Evolutionary conservation across 2,888 invertebrate species (phyloP).

Genomic region (Chymomyza amoena): DNA sequence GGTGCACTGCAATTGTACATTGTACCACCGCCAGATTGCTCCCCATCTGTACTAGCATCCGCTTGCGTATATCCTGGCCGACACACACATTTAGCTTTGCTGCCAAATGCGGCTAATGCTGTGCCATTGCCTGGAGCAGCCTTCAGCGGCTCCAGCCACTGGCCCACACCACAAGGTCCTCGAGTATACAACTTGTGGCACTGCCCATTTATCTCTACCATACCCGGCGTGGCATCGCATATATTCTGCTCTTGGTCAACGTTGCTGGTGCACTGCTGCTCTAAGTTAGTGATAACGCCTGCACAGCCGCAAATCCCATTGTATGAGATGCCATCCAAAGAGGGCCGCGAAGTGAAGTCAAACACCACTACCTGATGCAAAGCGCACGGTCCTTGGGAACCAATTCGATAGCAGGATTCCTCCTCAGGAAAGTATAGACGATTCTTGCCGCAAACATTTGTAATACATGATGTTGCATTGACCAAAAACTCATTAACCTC

Average conservation of each 20-base stretch:
- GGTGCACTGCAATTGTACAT: conserved; percentile 82
- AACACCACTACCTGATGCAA: conserved; percentile 87
- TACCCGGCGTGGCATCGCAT: conserved; percentile 82
- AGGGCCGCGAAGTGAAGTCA: conserved; percentile 88
- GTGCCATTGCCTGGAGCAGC: conserved; percentile 41
- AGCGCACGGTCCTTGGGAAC: conserved; percentile 87
- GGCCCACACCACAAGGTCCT: conserved; percentile 87
- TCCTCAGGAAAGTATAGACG: conserved; percentile 87
- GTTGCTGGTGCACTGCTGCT: conserved; percentile 73
- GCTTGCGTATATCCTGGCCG: conserved; percentile 82
- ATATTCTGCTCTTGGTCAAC: conserved; percentile 72
- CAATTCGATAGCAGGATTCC: conserved; percentile 88
- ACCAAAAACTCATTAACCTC: conserved; percentile 84
- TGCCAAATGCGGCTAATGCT: conserved; percentile 40
- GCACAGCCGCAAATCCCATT: conserved; percentile 90
- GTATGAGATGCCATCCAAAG: conserved; percentile 89
- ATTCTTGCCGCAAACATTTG: conserved; percentile 87
- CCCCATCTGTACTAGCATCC: conserved; percentile 35
- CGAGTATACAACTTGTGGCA: conserved; percentile 88
- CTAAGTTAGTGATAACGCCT: conserved; percentile 77
- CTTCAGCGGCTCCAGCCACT: conserved; percentile 84
- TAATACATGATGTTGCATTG: conserved; percentile 84
- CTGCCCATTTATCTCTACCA: conserved; percentile 83
- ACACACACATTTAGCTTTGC: conserved; percentile 84
- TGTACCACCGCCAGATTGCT: conserved; percentile 5